These are phyloP conservation scores for Melanerpes aurifrons DNA, from an alignment of 2,113 vertebrate species.

Conservation along the genomic window DNA sequence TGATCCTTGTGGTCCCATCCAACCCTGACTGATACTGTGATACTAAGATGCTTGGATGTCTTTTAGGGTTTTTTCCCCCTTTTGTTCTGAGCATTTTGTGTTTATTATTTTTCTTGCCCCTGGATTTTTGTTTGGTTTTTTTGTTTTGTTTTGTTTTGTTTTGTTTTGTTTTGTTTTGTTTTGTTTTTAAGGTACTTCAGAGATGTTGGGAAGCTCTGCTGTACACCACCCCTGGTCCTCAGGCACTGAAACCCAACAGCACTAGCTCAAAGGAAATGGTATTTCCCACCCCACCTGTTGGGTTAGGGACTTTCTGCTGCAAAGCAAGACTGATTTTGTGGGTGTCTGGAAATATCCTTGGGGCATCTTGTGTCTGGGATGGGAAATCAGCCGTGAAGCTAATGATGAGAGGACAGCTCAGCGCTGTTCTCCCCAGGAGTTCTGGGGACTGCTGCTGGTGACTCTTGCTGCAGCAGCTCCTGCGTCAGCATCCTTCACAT, in stretches of 20 bases:
- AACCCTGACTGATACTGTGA: too few relatives aligned
- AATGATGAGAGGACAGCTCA: not conserved
- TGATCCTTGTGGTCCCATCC: too few relatives aligned
- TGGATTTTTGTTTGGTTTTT: not conserved
- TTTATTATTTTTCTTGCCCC: not conserved
- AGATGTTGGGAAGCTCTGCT: not conserved
- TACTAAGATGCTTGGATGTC: not conserved
- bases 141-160: not conserved
- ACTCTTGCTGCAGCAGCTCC: not conserved
- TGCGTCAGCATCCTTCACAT: slow-evolving; percentile 50
- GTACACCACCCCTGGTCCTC: not conserved
- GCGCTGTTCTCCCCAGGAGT: not conserved
- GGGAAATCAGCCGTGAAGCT: not conserved
- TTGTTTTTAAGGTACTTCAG: not conserved
- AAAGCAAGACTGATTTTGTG: not conserved
- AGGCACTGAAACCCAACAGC: not conserved
- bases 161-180: not conserved
- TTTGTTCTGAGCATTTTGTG: not conserved
- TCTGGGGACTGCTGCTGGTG: rapidly evolving
- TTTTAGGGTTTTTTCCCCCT: not conserved
- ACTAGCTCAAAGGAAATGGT: not conserved
- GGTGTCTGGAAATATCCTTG: not conserved
- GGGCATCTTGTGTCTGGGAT: not conserved
- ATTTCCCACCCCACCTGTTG: not conserved
- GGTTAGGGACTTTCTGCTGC: slow-evolving; percentile 16